Conservation (phyloP, 2,113 vertebrate genomes). For the Sinocyclocheilus anophthalmus region DNA sequence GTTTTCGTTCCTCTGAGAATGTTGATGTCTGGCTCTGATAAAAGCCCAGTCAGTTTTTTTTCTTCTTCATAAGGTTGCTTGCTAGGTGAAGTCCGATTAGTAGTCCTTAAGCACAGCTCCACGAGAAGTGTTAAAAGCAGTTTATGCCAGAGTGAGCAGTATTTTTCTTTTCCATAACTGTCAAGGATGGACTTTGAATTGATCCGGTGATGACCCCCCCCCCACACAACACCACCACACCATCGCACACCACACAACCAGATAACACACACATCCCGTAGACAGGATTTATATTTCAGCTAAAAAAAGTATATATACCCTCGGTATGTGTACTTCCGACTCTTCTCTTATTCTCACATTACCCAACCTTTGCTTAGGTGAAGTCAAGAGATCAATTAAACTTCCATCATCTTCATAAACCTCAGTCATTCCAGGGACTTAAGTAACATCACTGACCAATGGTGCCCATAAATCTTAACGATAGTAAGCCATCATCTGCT, state of each 20-base stretch:
- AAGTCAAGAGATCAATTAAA: not conserved
- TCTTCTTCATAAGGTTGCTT: not conserved
- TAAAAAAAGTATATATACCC: not conserved
- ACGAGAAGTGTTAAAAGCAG: conserved; percentile 32
- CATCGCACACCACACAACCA: too few species aligned
- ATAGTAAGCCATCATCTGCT: not conserved
- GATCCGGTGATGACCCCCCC: not conserved
- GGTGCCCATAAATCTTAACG: not conserved
- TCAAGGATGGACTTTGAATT: conserved; percentile 40
- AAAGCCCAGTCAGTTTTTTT: conserved; percentile 15
- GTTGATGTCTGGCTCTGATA: conserved; percentile 26
- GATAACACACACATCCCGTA: not conserved
- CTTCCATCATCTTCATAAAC: not conserved
- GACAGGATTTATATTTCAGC: conserved; percentile 7
- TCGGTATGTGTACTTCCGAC: not conserved
- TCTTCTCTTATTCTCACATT: not conserved
- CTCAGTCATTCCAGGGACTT: not conserved
- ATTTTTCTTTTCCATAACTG: conserved; percentile 32
- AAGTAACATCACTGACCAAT: not conserved
- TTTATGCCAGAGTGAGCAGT: conserved; percentile 32
- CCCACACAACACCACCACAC: too few species aligned
- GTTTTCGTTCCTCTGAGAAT: conserved; percentile 3
- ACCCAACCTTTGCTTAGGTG: not conserved
- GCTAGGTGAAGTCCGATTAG: conserved; percentile 32
- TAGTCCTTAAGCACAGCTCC: not conserved